phyloP scores from a whole-genome alignment of 2,888 invertebrate species.

The Dysmachus trigonus region DNA sequence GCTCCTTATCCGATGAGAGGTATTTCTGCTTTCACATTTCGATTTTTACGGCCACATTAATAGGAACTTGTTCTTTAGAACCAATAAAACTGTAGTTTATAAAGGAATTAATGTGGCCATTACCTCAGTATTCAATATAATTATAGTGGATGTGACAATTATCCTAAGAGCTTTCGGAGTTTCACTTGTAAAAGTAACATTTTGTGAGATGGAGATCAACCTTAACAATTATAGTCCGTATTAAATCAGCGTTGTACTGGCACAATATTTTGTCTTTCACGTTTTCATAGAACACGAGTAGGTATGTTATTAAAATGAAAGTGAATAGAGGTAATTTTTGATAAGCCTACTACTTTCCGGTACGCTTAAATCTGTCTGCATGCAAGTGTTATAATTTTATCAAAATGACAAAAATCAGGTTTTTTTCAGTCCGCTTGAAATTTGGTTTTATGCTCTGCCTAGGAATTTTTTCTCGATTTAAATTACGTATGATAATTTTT shows the following conservation, averaged over 20 bases:
- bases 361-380: not conserved
- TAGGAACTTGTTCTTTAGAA: slow-evolving; percentile 19
- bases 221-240: not conserved
- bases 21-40: not conserved
- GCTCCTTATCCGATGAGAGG: not conserved
- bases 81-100: slow-evolving; percentile 18
- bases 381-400: not conserved
- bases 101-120: slow-evolving; percentile 3
- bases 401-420: not conserved
- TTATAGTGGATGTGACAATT: not conserved
- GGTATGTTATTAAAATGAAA: not conserved
- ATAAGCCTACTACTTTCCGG: not conserved
- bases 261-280: not conserved
- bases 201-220: not conserved
- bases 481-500: not conserved
- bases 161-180: not conserved
- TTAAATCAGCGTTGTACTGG: not conserved
- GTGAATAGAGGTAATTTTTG: not conserved
- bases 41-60: slow-evolving; percentile 16
- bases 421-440: not conserved
- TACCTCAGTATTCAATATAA: not conserved
- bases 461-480: not conserved
- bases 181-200: not conserved
- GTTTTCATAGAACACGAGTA: not conserved
- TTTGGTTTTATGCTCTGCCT: not conserved